Evolutionary conservation across 2,888 invertebrate species (phyloP), one percentile per base, ranked within the genome.

Genomic region (Prenolepis imparis): DNA sequence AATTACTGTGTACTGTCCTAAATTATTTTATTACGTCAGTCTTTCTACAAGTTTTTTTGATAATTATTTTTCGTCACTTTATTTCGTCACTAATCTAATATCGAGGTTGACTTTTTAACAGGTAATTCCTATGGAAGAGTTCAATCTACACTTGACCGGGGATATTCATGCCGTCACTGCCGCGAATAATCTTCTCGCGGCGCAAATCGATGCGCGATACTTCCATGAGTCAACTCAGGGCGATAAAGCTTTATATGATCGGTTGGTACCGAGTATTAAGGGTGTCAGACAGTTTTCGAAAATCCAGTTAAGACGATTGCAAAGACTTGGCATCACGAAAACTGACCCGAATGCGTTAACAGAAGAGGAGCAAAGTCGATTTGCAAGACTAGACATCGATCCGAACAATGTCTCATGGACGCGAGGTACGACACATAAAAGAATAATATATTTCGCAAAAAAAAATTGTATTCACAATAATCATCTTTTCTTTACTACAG

Each of bases 81-180:
- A 18, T 18, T 48, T 48, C 6, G 6, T 2, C n/a, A n/a, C 3
- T 59, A 36, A 59, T 18, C 24, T 59, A 66, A 52, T n/a, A 6
- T n/a, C 12, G 36, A 12, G 36, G 4, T 15, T 9, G 15, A 63
- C 9, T 9, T 61, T 48, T 28, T 75, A 74, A 11, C 96, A 97
- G 96, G 98, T 98, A 0, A 99, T 99, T 89, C 99, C 99, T 0
- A 99, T 99, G 99, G 99, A 99, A 95, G 99, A 99, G 92, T 99
- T 99, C 95, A 99, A 99, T 95, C 96, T 99, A 0, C 99, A 99
- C 95, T 95, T 99, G 89, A 99, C 99, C 0, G 98, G 99, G 0
- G 99, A 99, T 94, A 99, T 99, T 92, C 99, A 99, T 95, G 99
- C 99, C 0, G 98, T 99, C n/a, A 97, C 98, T 0, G 99, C 99